Evolutionary conservation across 2,113 vertebrate genomes (phyloP).

Genomic region (Vireo altiloquus): DNA sequence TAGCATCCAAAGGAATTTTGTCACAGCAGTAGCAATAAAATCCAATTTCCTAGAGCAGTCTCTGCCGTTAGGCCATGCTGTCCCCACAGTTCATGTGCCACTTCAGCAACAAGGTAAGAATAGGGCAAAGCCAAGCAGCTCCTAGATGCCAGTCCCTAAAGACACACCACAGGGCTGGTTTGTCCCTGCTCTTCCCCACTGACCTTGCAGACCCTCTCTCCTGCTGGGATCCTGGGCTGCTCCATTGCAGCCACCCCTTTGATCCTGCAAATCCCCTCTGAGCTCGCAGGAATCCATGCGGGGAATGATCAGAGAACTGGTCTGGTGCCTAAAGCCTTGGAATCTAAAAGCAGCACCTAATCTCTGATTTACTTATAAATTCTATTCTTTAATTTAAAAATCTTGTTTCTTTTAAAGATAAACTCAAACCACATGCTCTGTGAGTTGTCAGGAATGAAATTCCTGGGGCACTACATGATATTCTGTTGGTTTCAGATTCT

Average conservation of each 20-base stretch:
- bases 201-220: background rate
- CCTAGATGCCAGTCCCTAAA: background rate
- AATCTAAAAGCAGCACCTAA: background rate
- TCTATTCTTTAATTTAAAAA: background rate
- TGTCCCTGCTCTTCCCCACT: background rate
- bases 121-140: background rate
- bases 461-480: background rate
- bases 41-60: background rate
- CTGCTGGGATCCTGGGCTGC: background rate
- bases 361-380: background rate
- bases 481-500: background rate
- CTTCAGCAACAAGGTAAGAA: background rate
- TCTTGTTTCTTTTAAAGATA: background rate
- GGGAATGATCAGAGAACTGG: background rate
- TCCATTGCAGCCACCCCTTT: background rate
- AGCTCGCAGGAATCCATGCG: accelerated
- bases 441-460: background rate
- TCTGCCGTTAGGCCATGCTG: background rate
- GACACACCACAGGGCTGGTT: background rate
- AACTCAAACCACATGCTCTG: background rate
- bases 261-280: background rate
- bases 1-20: background rate
- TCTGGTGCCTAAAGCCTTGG: background rate
- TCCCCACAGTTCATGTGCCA: background rate
- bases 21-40: background rate